These are phyloP conservation scores for Hypomecis atomaria DNA, from an alignment of 2,888 invertebrate species.

Conservation along the genomic window DNA sequence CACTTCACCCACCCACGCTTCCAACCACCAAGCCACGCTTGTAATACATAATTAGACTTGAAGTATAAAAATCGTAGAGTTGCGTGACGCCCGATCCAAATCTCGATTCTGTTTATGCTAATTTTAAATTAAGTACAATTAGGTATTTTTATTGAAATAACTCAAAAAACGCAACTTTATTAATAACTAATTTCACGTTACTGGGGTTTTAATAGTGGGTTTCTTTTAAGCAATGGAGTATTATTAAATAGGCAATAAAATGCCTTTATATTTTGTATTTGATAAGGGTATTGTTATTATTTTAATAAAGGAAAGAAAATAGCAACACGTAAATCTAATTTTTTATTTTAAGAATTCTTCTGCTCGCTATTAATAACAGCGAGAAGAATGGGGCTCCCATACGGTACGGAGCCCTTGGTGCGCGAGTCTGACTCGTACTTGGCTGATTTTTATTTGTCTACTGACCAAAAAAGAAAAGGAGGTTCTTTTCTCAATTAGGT, in stretches of 20 bases:
- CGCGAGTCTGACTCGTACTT: too few relatives aligned
- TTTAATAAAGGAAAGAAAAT: too few relatives aligned
- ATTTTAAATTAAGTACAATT: conserved; percentile 23
- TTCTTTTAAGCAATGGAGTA: not conserved
- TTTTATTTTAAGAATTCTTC: too few relatives aligned
- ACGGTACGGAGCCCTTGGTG: too few relatives aligned
- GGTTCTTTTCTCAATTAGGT: too few relatives aligned
- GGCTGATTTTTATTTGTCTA: too few relatives aligned
- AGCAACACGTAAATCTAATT: too few relatives aligned
- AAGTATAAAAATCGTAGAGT: conserved; percentile 13
- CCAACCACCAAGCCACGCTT: conserved; percentile 2
- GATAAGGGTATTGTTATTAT: too few relatives aligned
- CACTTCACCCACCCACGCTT: not conserved
- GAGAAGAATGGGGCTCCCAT: too few relatives aligned
- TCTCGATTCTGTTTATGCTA: conserved; percentile 22
- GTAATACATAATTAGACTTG: conserved; percentile 19
- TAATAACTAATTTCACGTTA: conserved; percentile 16
- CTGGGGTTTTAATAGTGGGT: conserved; percentile 1
- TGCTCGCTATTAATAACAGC: too few relatives aligned
- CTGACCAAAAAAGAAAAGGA: too few relatives aligned
- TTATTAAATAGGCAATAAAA: not conserved
- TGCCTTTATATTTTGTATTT: not conserved
- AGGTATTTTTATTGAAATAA: conserved; percentile 23
- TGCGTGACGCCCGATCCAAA: conserved; percentile 12
- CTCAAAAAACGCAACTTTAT: conserved; percentile 15